Percentiles rank a stretch among this genome's conserved stretches.
Conservation (phyloP, 2,888 invertebrate genomes). For the Euplexia lucipara region DNA sequence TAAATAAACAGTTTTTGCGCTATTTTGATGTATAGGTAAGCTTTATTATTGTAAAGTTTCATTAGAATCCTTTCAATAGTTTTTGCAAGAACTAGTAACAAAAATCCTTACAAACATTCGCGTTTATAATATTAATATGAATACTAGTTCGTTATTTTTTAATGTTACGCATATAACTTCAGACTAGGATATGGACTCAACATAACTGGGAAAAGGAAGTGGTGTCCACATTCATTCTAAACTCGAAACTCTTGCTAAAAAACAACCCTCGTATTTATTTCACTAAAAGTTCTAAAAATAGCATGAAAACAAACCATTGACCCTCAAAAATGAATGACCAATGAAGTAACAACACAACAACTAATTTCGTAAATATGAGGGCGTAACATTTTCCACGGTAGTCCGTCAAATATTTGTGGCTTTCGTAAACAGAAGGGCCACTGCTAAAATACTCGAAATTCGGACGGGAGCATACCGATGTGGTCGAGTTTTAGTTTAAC, state of each 20-base stretch:
- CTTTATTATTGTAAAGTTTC: too few relatives aligned
- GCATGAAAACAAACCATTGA: constrained; percentile 1
- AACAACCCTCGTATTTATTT: background rate
- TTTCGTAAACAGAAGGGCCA: constrained; percentile 33
- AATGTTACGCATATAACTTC: too few relatives aligned
- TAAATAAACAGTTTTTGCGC: too few relatives aligned
- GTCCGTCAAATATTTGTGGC: constrained; percentile 54
- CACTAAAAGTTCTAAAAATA: constrained; percentile 16
- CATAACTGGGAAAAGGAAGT: background rate
- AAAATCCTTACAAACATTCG: too few relatives aligned
- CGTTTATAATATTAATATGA: too few relatives aligned
- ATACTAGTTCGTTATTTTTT: too few relatives aligned
- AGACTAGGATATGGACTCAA: background rate
- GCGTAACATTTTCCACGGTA: constrained; percentile 34
- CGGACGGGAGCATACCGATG: constrained; percentile 21
- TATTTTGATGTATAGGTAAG: too few relatives aligned
- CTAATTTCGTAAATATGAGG: constrained; percentile 48
- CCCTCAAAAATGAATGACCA: constrained; percentile 21
- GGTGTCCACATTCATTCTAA: background rate
- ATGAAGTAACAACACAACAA: constrained; percentile 7
- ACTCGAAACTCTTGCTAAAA: background rate
- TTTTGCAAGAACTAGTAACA: too few relatives aligned
- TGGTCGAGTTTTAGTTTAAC: constrained; percentile 9
- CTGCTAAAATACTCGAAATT: constrained; percentile 23
- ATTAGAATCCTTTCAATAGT: too few relatives aligned